Evolutionary conservation across 2,113 vertebrate genomes (phyloP), one percentile per base, ranked within the genome.

Genomic region (Pelecanoides urinatrix): DNA sequence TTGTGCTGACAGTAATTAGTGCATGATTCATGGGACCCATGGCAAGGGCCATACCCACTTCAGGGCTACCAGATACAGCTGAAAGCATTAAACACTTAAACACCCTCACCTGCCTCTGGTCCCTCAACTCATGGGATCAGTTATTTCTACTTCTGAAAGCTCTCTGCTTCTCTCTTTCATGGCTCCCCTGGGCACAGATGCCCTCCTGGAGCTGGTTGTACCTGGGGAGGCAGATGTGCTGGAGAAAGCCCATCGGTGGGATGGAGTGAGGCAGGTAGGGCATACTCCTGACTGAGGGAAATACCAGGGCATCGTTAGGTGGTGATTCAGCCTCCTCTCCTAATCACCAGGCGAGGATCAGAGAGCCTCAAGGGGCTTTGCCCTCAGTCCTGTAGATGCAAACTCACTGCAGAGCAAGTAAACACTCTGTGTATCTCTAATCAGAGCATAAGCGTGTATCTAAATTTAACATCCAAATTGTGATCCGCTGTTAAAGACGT

Each of bases 401-500:
- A 96, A 66, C 85, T 94, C 29, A 76, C 78, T 7, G 0, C 90
- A 74, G 53, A 96, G 66, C 1, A 1, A 58, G 91, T 95, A 94
- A 97, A 95, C 91, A 94, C n/a, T 18, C 14, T 0, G 44, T 11
- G 47, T 85, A 67, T 83, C 94, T 96, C 93, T 94, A 95, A 97
- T 95, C 92, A 79, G 72, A 93, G 87, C 75, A 45, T 4, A 30
- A 93, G 90, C 8, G 50, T 1, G 36, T 18, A 16, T 91, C 96
- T 97, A 95, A 97, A 97, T 97, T 97, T 97, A 97, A 95, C 95
- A 96, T 81, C 95, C 90, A 94, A 96, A 94, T 95, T 71, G 85
- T 59, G 94, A 95, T 47, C 75, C 67, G 79, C 86, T 67, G 73
- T 87, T 79, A 75, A 90, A 96, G 88, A 47, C 95, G 63, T 96